Evolutionary conservation across 2,113 vertebrate genomes (phyloP), one percentile per base, ranked within the genome.

Genomic region (Callaeas wilsoni): DNA sequence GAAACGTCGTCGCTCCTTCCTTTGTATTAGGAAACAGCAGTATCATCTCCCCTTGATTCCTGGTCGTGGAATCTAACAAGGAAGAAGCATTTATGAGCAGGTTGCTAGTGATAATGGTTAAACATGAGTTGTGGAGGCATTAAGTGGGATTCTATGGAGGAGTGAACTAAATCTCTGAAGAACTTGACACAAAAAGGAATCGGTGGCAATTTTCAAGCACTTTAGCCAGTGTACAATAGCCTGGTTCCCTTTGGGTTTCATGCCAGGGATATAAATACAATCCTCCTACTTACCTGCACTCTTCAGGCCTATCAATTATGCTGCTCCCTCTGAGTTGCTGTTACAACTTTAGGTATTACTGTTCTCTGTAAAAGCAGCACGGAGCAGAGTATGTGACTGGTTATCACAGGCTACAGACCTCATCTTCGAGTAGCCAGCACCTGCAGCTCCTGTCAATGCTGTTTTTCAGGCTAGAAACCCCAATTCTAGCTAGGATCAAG

Each of bases 91-190:
- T 81, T 87, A 86, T 25, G 89, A 93, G 87, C 37, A 10, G 59
- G 89, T 59, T 78, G 81, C 84, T 52, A 57, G 94, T 94, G 93
- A 96, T 96, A 94, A 91, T 73, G 90, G 94, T 97, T 98, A 97
- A 97, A 97, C 97, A 97, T 97, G 97, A 98, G 96, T 96, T 92
- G 96, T 73, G 89, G 44, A 84, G 92, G 89, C 50, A 75, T 95
- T 97, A 97, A 96, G 93, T 87, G 65, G 94, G 94, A 96, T 95
- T 97, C 95, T 78, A 46, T 15, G 75, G 50, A 91, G 94, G 92
- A 82, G 92, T n/a, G 84, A 84, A 74, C 64, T 91, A 91, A 80
- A 96, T 94, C 96, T 95, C 93, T 60, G 65, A 87, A 82, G 94
- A 95, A 88, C 95, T 91, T 18, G 26, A 83, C 73, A 87, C 53